These are phyloP conservation scores for Carabus problematicus DNA, from an alignment of 2,888 invertebrate genomes.

Conservation along the genomic window DNA sequence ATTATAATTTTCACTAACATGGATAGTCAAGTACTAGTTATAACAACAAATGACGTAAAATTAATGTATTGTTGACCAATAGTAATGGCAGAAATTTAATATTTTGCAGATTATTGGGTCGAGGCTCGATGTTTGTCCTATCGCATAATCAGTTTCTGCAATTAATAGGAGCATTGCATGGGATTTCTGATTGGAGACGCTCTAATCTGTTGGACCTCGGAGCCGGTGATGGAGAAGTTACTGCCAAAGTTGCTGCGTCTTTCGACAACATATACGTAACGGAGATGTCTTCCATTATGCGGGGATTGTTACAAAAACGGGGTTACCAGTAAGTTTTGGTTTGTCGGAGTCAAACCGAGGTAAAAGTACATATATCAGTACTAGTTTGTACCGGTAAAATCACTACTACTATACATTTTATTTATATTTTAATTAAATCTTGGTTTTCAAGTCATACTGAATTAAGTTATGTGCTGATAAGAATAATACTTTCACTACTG, in stretches of 20 bases:
- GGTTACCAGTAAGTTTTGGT: slow-evolving; percentile 74
- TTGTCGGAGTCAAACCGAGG: no score
- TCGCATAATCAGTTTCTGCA: slow-evolving; percentile 80
- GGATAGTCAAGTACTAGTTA: background rate
- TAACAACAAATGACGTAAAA: background rate
- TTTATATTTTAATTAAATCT: no score
- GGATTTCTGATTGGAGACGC: slow-evolving; percentile 56
- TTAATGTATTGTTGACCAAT: background rate
- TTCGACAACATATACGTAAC: slow-evolving; percentile 84
- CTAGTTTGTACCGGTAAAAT: no score
- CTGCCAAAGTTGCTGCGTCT: slow-evolving; percentile 76
- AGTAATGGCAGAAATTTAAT: background rate
- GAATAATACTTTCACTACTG: no score
- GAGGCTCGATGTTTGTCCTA: slow-evolving; percentile 97
- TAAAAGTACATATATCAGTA: no score
- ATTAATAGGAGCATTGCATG: slow-evolving; percentile 62
- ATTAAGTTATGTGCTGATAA: no score
- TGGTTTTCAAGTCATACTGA: no score
- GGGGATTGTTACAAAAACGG: slow-evolving; percentile 75
- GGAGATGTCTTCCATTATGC: slow-evolving; percentile 91
- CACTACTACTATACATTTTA: background rate
- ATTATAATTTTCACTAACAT: no score
- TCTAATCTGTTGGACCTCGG: slow-evolving; percentile 82
- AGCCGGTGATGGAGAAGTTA: slow-evolving; percentile 95
- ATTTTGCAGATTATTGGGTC: slow-evolving; percentile 75